These are phyloP conservation scores for Azemiops feae DNA, from an alignment of 2,113 vertebrate genomes.

Conservation along the genomic window DNA sequence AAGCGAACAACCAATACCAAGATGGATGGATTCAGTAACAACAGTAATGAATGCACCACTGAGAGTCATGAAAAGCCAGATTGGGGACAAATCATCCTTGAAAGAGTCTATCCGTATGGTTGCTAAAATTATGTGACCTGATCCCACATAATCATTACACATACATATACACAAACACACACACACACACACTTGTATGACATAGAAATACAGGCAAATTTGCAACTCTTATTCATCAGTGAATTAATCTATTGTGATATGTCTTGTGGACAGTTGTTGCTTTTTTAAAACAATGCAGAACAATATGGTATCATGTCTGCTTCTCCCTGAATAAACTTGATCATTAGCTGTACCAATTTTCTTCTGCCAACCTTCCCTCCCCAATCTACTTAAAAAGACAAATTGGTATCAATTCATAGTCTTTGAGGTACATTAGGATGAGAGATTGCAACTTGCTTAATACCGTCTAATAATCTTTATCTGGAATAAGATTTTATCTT, in stretches of 20 bases:
- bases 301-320: not conserved
- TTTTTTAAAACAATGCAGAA: not conserved
- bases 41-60: too few relatives aligned
- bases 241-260: not conserved
- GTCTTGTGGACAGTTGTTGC: not conserved
- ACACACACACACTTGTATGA: not conserved
- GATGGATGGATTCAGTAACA: too few relatives aligned
- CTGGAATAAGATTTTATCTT: not conserved
- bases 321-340: not conserved
- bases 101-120: not conserved
- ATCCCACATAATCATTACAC: not conserved
- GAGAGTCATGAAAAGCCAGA: too few relatives aligned
- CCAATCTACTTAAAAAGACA: not conserved
- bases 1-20: too few relatives aligned
- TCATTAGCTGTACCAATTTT: not conserved
- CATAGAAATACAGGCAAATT: not conserved
- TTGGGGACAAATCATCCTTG: too few relatives aligned
- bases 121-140: not conserved
- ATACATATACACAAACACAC: not conserved
- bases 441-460: not conserved
- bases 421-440: not conserved
- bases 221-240: not conserved
- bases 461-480: not conserved
- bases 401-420: not conserved
- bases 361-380: not conserved